Evolutionary conservation across 1,140 invertebrate genomes (phyloP).

Genomic region (Scaptomyza graminum): DNA sequence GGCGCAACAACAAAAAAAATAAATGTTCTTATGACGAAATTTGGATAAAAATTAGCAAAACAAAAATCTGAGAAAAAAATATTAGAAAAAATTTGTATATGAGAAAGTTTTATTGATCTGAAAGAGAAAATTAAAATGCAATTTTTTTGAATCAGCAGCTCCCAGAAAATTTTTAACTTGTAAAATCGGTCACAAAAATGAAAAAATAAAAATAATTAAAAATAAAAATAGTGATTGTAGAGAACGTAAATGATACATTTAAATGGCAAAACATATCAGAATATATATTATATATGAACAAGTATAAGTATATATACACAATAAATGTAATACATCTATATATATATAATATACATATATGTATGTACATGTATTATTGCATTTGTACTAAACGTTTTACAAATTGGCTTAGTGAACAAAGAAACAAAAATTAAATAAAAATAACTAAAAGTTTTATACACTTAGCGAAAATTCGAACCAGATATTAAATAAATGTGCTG

Average conservation of each 20-base stretch:
- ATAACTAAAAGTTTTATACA: slow-evolving; percentile 79
- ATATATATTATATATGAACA: slow-evolving; percentile 64
- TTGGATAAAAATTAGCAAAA: slow-evolving; percentile 1
- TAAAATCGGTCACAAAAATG: too few species aligned
- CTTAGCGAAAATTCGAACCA: slow-evolving; percentile 72
- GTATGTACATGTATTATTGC: slow-evolving; percentile 72
- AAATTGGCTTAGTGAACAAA: slow-evolving; percentile 72
- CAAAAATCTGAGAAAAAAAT: slow-evolving; percentile 20
- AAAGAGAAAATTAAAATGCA: slow-evolving; percentile 26
- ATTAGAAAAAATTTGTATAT: slow-evolving; percentile 39
- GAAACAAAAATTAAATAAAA: slow-evolving; percentile 11
- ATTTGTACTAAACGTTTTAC: slow-evolving; percentile 82
- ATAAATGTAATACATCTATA: slow-evolving; percentile 50
- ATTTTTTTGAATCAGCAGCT: slow-evolving; percentile 56
- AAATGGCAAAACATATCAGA: slow-evolving; percentile 81
- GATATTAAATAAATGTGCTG: slow-evolving; percentile 60
- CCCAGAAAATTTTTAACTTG: slow-evolving; percentile 29
- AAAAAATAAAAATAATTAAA: neutral
- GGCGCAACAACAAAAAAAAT: slow-evolving; percentile 40
- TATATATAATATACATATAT: slow-evolving; percentile 46
- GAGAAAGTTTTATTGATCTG: slow-evolving; percentile 44
- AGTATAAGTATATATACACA: slow-evolving; percentile 46
- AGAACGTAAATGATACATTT: slow-evolving; percentile 65
- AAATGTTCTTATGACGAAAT: slow-evolving; percentile 68
- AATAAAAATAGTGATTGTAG: slow-evolving; percentile 46